Conservation (phyloP, 2,888 invertebrate genomes). For the Portevinia maculata region DNA sequence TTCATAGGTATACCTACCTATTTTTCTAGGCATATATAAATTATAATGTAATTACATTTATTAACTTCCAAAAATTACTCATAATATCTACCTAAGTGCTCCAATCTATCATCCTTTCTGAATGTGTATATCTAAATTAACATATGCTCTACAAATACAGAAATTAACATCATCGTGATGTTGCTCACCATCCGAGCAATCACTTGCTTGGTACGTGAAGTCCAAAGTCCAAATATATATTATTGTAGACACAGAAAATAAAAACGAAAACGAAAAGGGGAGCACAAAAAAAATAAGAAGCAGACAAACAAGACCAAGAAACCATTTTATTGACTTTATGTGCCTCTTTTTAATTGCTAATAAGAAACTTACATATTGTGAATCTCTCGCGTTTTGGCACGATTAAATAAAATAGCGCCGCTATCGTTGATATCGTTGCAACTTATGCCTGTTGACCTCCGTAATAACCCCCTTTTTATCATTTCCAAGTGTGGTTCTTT, state of each 20-base stretch:
- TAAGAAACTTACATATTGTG: conserved; percentile 63
- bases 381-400: conserved; percentile 64
- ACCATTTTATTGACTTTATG: conserved; percentile 72
- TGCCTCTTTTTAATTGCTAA: conserved; percentile 70
- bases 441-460: conserved; percentile 48
- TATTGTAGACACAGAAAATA: conserved; percentile 25
- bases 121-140: conserved; percentile 13
- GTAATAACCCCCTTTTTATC: conserved; percentile 10
- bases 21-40: too few relatives aligned
- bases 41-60: too few relatives aligned
- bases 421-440: conserved; percentile 45
- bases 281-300: background rate
- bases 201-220: conserved; percentile 75
- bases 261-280: conserved; percentile 30
- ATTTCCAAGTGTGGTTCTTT: background rate
- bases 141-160: conserved; percentile 23
- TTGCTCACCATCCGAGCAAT: conserved; percentile 51
- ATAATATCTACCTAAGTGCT: background rate
- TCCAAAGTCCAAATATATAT: conserved; percentile 70
- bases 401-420: conserved; percentile 49
- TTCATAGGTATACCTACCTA: too few relatives aligned
- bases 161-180: conserved; percentile 45
- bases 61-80: background rate
- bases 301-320: conserved; percentile 58
- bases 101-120: background rate